Percentiles rank a stretch among this genome's conserved stretches.
Evolutionary conservation across 2,113 vertebrate genomes (phyloP).

Genomic region (Clarias macrocephalus): DNA sequence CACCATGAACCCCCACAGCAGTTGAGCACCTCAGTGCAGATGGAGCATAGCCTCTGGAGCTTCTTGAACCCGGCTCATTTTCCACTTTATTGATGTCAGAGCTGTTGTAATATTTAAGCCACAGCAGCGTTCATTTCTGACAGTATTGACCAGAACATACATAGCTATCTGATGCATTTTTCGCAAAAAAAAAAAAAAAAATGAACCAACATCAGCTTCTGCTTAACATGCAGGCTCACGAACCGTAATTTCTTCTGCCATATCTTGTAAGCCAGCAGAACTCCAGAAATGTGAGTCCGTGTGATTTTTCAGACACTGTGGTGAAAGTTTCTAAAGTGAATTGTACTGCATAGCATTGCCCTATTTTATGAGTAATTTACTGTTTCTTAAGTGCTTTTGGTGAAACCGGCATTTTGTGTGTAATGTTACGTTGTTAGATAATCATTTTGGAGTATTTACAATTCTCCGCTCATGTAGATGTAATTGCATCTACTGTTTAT

Average conservation of each 20-base stretch:
- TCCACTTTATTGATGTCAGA: conserved; percentile 5
- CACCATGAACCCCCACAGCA: conserved; percentile 20
- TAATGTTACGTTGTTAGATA: neutral
- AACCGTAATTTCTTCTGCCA: neutral
- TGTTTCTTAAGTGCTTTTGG: neutral
- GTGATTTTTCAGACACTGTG: neutral
- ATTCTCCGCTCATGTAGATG: neutral
- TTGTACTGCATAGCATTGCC: neutral
- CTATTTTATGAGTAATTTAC: neutral
- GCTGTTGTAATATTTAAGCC: conserved; percentile 36
- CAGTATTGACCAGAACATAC: conserved; percentile 35
- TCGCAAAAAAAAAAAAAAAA: neutral
- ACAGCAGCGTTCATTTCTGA: conserved; percentile 10
- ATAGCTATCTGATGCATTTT: conserved; percentile 10
- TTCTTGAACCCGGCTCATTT: conserved; percentile 18
- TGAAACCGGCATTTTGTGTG: neutral
- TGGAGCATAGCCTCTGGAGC: neutral
- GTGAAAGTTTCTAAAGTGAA: neutral
- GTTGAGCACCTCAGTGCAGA: conserved; percentile 34
- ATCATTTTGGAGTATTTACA: neutral
- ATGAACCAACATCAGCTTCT: neutral
- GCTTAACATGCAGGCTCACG: neutral
- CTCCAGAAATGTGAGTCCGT: conserved; percentile 18
- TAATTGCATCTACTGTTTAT: neutral
- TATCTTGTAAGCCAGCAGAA: neutral